Evolutionary conservation across 2,797 vertebrate species (phyloP), one percentile per base, ranked within the genome.

Genomic region (Poecilia wingei): DNA sequence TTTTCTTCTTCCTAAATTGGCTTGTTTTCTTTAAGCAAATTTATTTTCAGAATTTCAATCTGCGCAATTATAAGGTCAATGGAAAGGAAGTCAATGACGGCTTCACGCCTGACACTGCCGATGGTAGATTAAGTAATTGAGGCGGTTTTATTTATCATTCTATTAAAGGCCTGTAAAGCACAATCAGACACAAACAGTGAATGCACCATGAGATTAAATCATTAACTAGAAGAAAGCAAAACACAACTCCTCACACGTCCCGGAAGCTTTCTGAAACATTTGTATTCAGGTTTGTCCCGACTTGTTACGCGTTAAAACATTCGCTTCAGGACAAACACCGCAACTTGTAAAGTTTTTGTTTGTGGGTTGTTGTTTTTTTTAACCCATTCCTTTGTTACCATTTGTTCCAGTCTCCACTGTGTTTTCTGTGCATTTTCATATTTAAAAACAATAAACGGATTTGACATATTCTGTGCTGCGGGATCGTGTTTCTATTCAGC

Each of bases 401-500:
- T 91, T 86, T 61, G 77, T 84, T 88, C 79, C 77, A 31, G 80
- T 77, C 47, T 20, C 22, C 87, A 91, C 82, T 90, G 84, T 91
- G 82, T 86, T 31, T 39, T 84, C 64, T 88, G 78, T 93, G 83
- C n/a, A 45, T 89, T 91, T 94, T 87, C 82, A 85, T 90, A 88
- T 83, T 80, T 79, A 86, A 90, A 59, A 45, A n/a, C 68, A 79
- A 93, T 93, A 93, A 95, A 95, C 9, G 57, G 43, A 74, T 55
- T 91, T 91, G 70, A 88, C 73, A 82, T 51, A 78, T 79, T 76
- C 18, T 43, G 57, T 28, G 25, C 20, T 2, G 22, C 36, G 2
- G 28, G 16, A 36, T 41, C 4, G 20, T 41, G 2, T 25, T 41
- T 25, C 36, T 25, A 25, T 22, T 22, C 18, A 4, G 14, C 3